These are phyloP conservation scores for Lithobates pipiens DNA, from an alignment of 2,797 vertebrate genomes.

Conservation along the genomic window DNA sequence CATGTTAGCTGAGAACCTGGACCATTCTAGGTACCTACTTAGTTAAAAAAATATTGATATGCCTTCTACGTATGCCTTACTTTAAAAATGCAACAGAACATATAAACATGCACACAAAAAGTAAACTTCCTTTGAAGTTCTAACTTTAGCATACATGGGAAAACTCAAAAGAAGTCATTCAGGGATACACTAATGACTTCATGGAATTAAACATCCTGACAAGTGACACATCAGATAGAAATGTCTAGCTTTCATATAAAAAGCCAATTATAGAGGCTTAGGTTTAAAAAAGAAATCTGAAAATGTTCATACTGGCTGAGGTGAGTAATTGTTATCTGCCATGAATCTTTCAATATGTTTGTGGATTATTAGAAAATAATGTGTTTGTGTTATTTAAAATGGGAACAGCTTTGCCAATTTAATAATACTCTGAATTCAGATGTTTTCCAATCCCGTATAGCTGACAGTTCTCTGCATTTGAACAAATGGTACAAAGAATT, in stretches of 20 bases:
- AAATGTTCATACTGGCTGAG: slow-evolving; percentile 35
- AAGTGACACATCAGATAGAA: slow-evolving; percentile 41
- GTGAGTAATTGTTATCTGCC: slow-evolving; percentile 48
- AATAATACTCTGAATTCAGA: slow-evolving; percentile 35
- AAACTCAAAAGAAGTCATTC: slow-evolving; percentile 42
- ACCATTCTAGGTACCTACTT: not conserved
- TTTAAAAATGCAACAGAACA: not conserved
- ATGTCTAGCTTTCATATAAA: slow-evolving; percentile 41
- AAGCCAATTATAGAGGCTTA: slow-evolving; percentile 48
- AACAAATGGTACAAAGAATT: slow-evolving; percentile 47
- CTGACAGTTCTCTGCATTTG: slow-evolving; percentile 45
- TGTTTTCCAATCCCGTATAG: slow-evolving; percentile 11
- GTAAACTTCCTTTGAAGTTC: slow-evolving; percentile 28
- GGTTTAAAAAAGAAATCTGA: slow-evolving; percentile 31
- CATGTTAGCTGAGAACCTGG: not conserved
- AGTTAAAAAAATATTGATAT: not conserved
- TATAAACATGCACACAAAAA: not conserved
- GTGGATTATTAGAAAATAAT: slow-evolving; percentile 47
- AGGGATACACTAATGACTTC: slow-evolving; percentile 29
- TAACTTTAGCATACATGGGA: slow-evolving; percentile 8
- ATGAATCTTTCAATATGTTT: slow-evolving; percentile 43
- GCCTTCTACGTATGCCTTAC: no score
- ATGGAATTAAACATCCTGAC: slow-evolving; percentile 42
- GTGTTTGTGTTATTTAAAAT: slow-evolving; percentile 46
- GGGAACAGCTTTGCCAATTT: slow-evolving; percentile 47